phyloP scores from a whole-genome alignment of 2,113 vertebrate genomes.

The Dasyurus viverrinus region DNA sequence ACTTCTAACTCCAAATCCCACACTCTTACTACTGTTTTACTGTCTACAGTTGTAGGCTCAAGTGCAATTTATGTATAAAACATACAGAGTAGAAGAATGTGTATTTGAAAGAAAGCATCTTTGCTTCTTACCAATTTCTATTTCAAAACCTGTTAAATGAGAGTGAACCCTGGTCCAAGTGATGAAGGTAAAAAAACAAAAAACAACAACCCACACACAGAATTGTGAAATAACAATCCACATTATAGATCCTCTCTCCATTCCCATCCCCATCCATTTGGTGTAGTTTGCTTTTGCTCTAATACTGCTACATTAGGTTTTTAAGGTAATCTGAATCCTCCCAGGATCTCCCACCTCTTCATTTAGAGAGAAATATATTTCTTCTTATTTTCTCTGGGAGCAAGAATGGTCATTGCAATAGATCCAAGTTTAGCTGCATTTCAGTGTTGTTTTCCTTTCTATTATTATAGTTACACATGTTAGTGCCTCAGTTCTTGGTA shows the following conservation, averaged over 20 bases:
- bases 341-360: not conserved
- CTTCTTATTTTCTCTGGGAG: not conserved
- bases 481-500: not conserved
- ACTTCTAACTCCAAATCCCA: not conserved
- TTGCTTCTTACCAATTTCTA: not conserved
- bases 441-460: not conserved
- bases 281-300: not conserved
- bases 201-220: no score
- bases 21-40: not conserved
- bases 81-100: not conserved
- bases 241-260: not conserved
- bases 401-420: not conserved
- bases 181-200: not conserved
- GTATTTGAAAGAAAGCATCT: not conserved
- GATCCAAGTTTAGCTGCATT: not conserved
- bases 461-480: not conserved
- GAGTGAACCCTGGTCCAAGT: not conserved
- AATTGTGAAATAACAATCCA: not conserved
- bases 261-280: not conserved
- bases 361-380: not conserved
- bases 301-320: not conserved
- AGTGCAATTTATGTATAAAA: not conserved
- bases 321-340: not conserved
- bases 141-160: not conserved
- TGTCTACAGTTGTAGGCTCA: not conserved